phyloP scores from a whole-genome alignment of 2,797 vertebrate species.

The Lepus oiostolus region DNA sequence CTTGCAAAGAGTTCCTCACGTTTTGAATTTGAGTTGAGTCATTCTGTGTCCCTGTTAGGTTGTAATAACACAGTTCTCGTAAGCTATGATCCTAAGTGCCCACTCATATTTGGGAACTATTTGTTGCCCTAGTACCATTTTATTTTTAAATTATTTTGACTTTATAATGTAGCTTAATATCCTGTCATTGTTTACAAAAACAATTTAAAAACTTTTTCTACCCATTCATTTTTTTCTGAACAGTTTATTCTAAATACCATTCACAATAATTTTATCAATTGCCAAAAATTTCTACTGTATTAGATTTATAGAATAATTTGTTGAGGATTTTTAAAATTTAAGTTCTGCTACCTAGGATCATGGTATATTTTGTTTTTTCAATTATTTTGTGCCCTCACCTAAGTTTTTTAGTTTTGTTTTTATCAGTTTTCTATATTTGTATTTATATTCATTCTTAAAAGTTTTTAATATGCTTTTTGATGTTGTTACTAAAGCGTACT shows the following conservation, averaged over 20 bases:
- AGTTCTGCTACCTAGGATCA: background rate
- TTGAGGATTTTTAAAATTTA: slow-evolving; percentile 6
- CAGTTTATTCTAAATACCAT: slow-evolving; percentile 27
- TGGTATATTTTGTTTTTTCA: slow-evolving; percentile 29
- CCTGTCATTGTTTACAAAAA: slow-evolving; percentile 50
- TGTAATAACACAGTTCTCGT: background rate
- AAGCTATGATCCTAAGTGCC: background rate
- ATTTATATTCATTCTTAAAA: background rate
- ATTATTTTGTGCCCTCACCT: background rate
- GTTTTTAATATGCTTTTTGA: background rate
- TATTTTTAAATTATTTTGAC: background rate
- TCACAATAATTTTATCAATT: slow-evolving; percentile 27
- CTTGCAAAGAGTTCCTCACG: background rate
- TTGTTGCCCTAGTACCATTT: background rate
- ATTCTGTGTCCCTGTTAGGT: background rate
- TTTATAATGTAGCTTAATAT: background rate
- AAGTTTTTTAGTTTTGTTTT: slow-evolving; percentile 11
- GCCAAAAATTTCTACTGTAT: background rate
- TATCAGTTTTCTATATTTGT: slow-evolving; percentile 10
- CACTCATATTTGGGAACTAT: background rate
- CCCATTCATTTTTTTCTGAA: slow-evolving; percentile 11
- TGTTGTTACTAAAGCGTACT: background rate
- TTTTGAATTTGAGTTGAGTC: slow-evolving; percentile 6
- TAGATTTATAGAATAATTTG: slow-evolving; percentile 34
- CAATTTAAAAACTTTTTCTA: slow-evolving; percentile 1